A percentile compares a stretch with the other conserved stretches of the same genome.
These are phyloP conservation scores for Psittacula echo DNA, from an alignment of 2,797 vertebrate genomes.

Conservation along the genomic window DNA sequence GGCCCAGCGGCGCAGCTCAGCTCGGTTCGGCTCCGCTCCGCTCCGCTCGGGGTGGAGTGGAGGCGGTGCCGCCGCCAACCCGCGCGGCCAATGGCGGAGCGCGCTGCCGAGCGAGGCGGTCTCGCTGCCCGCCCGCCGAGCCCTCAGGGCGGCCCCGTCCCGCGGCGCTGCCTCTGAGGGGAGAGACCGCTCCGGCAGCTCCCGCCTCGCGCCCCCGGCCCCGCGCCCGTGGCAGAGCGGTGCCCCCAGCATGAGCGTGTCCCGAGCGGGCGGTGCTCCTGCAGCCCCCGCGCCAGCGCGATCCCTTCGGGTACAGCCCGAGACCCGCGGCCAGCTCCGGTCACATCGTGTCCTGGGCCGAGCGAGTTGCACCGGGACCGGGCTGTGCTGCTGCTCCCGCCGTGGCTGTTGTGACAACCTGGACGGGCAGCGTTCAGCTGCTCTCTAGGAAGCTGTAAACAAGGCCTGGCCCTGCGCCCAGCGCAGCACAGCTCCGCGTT, in stretches of 20 bases:
- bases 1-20: neutral
- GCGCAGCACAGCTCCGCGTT: neutral
- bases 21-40: too few species aligned
- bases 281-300: neutral
- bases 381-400: neutral
- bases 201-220: too few species aligned
- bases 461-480: neutral
- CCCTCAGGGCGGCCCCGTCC: neutral
- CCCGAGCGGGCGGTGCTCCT: neutral
- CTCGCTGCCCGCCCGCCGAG: neutral
- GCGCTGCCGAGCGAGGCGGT: neutral
- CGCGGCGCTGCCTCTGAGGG: neutral
- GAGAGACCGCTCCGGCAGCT: neutral
- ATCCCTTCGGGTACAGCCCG: neutral
- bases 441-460: constrained; percentile 37
- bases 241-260: too few species aligned
- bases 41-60: neutral
- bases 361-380: neutral
- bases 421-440: neutral
- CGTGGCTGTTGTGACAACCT: neutral
- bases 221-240: too few species aligned
- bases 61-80: neutral
- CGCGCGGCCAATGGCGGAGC: neutral
- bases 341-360: neutral
- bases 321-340: neutral